phyloP scores from a whole-genome alignment of 2,797 vertebrate genomes.

The Dendrocincla tyrannina region DNA sequence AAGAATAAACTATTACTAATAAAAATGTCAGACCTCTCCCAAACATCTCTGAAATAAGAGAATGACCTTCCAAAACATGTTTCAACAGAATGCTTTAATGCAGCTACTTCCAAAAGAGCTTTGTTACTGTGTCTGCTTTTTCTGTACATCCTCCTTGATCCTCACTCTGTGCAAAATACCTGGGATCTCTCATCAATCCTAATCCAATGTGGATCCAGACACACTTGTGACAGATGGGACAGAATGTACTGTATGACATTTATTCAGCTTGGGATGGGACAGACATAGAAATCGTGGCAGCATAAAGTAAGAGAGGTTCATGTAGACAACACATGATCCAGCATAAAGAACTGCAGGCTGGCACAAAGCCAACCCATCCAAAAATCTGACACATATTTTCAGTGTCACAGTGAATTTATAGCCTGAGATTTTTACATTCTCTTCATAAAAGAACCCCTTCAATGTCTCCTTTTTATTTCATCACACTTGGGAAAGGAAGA shows the following conservation, averaged over 20 bases:
- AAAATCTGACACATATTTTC: not conserved
- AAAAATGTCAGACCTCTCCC: not conserved
- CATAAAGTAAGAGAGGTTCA: not conserved
- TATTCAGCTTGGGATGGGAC: slow-evolving; percentile 6
- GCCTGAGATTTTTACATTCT: not conserved
- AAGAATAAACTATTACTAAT: slow-evolving; percentile 11
- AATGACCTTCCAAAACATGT: not conserved
- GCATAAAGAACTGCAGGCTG: not conserved
- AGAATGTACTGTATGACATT: slow-evolving; percentile 18
- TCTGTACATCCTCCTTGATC: not conserved
- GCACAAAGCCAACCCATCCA: not conserved
- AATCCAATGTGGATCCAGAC: not conserved
- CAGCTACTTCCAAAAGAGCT: not conserved
- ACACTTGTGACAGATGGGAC: slow-evolving; percentile 13
- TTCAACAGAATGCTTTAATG: not conserved
- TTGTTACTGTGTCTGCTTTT: not conserved
- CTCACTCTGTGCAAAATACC: not conserved
- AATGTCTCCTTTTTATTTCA: not conserved
- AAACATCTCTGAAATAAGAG: not conserved
- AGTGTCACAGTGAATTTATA: not conserved
- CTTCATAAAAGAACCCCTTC: not conserved
- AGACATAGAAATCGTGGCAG: not conserved
- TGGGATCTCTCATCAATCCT: not conserved
- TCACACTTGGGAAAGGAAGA: not conserved
- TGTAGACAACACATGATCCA: not conserved